Evolutionary conservation across 2,888 invertebrate genomes (phyloP).

Genomic region (Agrochola lota): DNA sequence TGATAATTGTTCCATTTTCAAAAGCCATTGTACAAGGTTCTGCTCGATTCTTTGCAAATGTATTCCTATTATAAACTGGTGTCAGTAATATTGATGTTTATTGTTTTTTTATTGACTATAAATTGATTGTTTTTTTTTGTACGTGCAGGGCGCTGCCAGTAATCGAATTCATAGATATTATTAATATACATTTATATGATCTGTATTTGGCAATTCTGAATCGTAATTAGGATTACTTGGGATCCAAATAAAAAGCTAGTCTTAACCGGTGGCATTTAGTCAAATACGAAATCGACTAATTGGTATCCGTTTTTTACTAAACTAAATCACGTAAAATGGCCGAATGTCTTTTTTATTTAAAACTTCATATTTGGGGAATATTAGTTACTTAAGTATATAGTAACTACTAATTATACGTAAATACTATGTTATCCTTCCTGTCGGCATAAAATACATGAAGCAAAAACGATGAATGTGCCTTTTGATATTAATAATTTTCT

Average conservation of each 20-base stretch:
- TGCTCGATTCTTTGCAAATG: not conserved
- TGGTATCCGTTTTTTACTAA: constrained; percentile 11
- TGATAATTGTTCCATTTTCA: constrained; percentile 31
- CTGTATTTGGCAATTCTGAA: constrained; percentile 42
- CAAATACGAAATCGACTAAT: constrained; percentile 24
- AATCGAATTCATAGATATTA: constrained; percentile 16
- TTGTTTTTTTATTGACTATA: not conserved
- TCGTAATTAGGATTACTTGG: constrained; percentile 31
- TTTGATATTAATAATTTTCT: not conserved
- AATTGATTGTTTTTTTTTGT: not conserved
- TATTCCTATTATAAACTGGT: constrained; percentile 19
- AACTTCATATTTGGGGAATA: not conserved
- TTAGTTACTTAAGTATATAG: not conserved
- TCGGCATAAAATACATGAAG: not conserved
- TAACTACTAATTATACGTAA: not conserved
- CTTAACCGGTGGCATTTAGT: constrained; percentile 5
- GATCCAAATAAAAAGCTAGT: constrained; percentile 24
- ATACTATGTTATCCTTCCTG: not conserved
- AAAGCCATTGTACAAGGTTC: not conserved
- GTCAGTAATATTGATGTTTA: not conserved
- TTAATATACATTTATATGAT: constrained; percentile 34
- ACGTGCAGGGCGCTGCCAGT: not conserved
- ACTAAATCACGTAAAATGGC: not conserved
- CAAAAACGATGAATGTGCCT: not conserved
- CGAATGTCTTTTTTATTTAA: not conserved